Base-by-base conservation (phyloP, 2,888 invertebrate genomes). In the Steinernema hermaphroditum region DNA sequence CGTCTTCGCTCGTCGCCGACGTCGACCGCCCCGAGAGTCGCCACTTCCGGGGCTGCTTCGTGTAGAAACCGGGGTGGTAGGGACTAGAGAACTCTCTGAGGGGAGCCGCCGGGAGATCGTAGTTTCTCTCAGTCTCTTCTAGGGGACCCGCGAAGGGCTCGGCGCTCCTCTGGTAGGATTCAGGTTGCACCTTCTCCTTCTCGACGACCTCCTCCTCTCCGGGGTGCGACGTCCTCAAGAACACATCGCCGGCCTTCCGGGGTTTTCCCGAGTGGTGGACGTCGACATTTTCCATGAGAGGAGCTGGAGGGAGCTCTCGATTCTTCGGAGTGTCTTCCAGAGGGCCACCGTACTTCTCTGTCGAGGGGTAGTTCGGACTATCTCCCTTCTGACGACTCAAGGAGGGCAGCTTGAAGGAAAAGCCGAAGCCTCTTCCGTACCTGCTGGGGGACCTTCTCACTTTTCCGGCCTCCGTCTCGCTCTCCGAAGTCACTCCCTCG, bases 201-300 rank as follows among this genome's bases (percentile, higher is more conserved):
- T 71, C 71, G 57, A 57, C 29, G 22, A 27, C 8, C 22, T 71
- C 71, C 27, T 71, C 71, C 22, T 71, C 71, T 29, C 71, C 71
- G 16, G 27, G 34, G 41, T 71, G 71, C 22, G 16, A 9, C 4
- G 49, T 29, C 9, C 57, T 32, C 8, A 71, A 6, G 57, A 71
- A 71, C n/a, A 62, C 6, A n/a, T 57, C 32, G 41, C n/a, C 68
- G 12, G 2, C 14, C 27, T 37, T 54, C 9, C 44, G 69, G 1
- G 71, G 46, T 24, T 70, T 69, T 49, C 78, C 78, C n/a, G 68
- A 69, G 68, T 77, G 78, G 72, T 78, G 76, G 14, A 70, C 75
- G 16, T 44, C 12, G n/a, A 73, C 54, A 69, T 73, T 69, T 16
- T 74, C 69, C 6, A 24, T 16, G 27, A 80, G 54, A 0, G 80